These are phyloP conservation scores for Fregetta grallaria DNA, from an alignment of 2,113 vertebrate species.

Conservation along the genomic window DNA sequence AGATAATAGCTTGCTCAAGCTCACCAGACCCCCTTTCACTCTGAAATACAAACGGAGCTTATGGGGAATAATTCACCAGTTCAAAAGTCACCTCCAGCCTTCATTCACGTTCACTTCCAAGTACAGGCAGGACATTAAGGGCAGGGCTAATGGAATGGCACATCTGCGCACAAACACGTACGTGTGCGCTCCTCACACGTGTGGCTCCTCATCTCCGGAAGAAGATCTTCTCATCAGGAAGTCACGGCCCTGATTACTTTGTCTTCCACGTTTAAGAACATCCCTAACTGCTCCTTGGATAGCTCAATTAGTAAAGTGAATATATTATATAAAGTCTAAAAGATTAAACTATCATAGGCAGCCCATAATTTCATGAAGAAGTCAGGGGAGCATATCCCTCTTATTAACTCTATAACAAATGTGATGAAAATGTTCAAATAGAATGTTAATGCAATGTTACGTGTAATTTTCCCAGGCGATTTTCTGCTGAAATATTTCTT, in stretches of 20 bases:
- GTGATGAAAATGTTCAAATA: conserved; percentile 99
- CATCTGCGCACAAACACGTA: neutral
- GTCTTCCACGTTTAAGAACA: conserved; percentile 82
- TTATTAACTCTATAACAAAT: conserved; percentile 99
- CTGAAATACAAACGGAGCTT: neutral
- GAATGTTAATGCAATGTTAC: conserved; percentile 99
- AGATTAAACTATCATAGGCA: conserved; percentile 99
- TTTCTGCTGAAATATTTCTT: conserved; percentile 96
- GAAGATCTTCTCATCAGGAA: conserved; percentile 75
- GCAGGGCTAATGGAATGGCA: neutral
- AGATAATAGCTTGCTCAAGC: neutral
- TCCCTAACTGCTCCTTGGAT: conserved; percentile 86
- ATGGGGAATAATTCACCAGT: neutral
- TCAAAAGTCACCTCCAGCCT: neutral
- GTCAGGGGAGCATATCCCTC: conserved; percentile 98
- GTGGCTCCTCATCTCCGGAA: conserved; percentile 66
- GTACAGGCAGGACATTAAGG: neutral
- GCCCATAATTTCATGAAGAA: conserved; percentile 99
- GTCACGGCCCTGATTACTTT: conserved; percentile 78
- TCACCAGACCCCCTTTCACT: neutral
- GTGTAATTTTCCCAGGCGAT: conserved; percentile 96
- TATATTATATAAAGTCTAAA: conserved; percentile 98
- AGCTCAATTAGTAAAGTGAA: conserved; percentile 98
- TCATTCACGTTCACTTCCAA: neutral
- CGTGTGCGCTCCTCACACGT: neutral